Base-by-base conservation (phyloP, 1,140 invertebrate species). In the Eupristina koningsbergeri region DNA sequence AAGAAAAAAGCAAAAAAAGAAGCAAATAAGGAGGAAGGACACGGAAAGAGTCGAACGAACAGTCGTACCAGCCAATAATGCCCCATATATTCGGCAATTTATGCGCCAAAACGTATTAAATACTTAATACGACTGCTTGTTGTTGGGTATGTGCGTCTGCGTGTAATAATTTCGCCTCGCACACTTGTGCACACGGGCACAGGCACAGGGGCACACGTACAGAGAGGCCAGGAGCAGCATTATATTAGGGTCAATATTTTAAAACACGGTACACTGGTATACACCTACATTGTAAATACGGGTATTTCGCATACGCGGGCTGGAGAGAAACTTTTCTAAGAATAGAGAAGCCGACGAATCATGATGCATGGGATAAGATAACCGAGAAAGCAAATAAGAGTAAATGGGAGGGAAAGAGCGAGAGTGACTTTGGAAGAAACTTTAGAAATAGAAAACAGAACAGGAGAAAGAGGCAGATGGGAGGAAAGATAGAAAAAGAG, bases 81-180 rank as follows among this genome's bases (percentile, higher is more conserved):
- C 89, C 89, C 90, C 89, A 90, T 91, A 91, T 91, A 91, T 87
- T 91, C 86, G 85, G 80, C 89, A 91, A 91, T 91, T 91, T 91
- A 91, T 91, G 91, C 89, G 87, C 86, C 87, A 84, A 90, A 91
- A 90, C 89, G 87, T 91, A 90, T 91, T 91, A 90, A 91, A 91
- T 88, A 89, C 88, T 88, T 85, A 83, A 83, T 83, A 64, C 75
- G 75, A 47, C 47, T 36, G 71, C 61, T 69, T 39, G 36, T 69
- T 39, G 36, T 41, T 39, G 63, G 0, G 36, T 45, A n/a, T 58
- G 85, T 87, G 87, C 74, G 63, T 83, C 67, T 80, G 86, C 84
- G 84, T 80, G 85, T 77, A 85, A 87, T 86, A 88, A 88, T 88
- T 86, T 88, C 81, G 61, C 73, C 50, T 9, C 50, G 73, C 84